Evolutionary conservation across 2,113 vertebrate genomes (phyloP), one percentile per base, ranked within the genome.

Genomic region (Notothenia coriiceps): DNA sequence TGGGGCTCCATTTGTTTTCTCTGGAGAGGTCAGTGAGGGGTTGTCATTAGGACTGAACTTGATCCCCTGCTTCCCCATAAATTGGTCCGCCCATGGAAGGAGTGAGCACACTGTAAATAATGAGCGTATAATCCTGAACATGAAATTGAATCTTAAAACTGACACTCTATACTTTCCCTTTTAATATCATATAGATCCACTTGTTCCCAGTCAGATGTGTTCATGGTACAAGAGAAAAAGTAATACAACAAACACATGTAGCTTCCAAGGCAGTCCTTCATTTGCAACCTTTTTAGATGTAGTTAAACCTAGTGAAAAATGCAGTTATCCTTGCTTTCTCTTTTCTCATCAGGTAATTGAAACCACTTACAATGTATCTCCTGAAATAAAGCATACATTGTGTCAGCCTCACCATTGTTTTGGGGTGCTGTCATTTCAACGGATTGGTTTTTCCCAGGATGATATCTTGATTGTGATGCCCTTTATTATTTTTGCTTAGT

Each of bases 1-100:
- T 94, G 93, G 95, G 93, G 93, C 92, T 94, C 94, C 95, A 96
- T 96, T 95, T 95, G 94, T 96, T 95, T 95, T 92, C 93, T 95
- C 92, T 84, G 70, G 88, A 92, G 93, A 94, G 95, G 94, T 94
- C 93, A 94, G 90, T 74, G 66, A 89, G 47, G 88, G 93, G 91
- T 93, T 93, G 91, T 95, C 95, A 95, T 96, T 95, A 95, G 86
- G 91, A 91, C 92, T 95, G 94, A 96, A 95, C 94, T 95, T 95
- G 95, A 96, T 96, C 95, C 93, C 74, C 88, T 59, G 75, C 90
- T 93, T 91, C 89, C 91, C 74, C 89, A 91, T 92, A 91, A 94
- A 95, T 91, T 92, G 91, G 90, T 85, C 61, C 72, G 49, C 88
- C 86, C 78, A 70, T 86, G 84, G 85, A 33, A 86, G 75, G 75